Evolutionary conservation across 2,797 vertebrate species (phyloP).

Genomic region (Clarias fuscus): DNA sequence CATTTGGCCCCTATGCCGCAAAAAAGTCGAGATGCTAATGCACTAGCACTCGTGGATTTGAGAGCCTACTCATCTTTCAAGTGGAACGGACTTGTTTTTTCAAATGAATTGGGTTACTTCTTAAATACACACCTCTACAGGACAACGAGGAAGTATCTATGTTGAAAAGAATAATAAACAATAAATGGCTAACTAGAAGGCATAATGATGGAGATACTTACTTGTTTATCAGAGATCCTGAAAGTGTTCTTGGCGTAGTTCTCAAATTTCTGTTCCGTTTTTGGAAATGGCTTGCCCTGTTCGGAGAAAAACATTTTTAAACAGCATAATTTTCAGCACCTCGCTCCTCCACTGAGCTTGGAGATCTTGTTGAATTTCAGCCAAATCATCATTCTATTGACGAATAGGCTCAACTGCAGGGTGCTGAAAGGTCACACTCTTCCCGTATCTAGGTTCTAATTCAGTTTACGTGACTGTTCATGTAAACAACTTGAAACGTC

Average conservation of each 20-base stretch:
- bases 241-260: slow-evolving; percentile 73
- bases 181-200: background rate
- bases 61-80: slow-evolving; percentile 36
- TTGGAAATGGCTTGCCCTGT: slow-evolving; percentile 76
- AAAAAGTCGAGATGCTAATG: slow-evolving; percentile 43
- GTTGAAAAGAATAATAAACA: slow-evolving; percentile 6
- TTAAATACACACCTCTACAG: slow-evolving; percentile 22
- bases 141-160: background rate
- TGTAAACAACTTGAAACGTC: slow-evolving; percentile 46
- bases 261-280: slow-evolving; percentile 80
- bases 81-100: slow-evolving; percentile 26
- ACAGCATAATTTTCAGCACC: slow-evolving; percentile 51
- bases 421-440: slow-evolving; percentile 44
- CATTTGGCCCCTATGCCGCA: slow-evolving; percentile 26
- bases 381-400: slow-evolving; percentile 45
- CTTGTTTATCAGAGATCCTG: slow-evolving; percentile 75
- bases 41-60: slow-evolving; percentile 34
- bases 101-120: slow-evolving; percentile 25
- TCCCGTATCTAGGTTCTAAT: slow-evolving; percentile 46
- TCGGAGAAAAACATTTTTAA: slow-evolving; percentile 38
- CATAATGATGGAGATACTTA: slow-evolving; percentile 61
- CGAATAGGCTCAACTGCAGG: slow-evolving; percentile 41
- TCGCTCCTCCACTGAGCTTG: slow-evolving; percentile 47
- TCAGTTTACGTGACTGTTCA: slow-evolving; percentile 42
- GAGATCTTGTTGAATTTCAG: slow-evolving; percentile 44